Evolutionary conservation across 30 jellyfish, hydroid and myxozoan genomes (phyloP).

Genomic region (Cassiopea andromeda): DNA sequence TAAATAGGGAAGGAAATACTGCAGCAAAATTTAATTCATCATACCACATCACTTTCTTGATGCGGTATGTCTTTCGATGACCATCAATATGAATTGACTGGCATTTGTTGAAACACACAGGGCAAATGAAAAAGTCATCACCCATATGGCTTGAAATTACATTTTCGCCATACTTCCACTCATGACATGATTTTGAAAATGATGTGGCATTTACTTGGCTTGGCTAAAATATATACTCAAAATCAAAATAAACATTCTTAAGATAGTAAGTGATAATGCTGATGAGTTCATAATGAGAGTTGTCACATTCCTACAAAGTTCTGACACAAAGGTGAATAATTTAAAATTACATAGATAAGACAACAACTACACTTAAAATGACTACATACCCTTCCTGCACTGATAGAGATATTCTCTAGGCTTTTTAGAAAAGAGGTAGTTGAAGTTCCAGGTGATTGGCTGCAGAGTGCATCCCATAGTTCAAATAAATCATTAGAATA

Average conservation of each 20-base stretch:
- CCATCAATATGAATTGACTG: conserved; percentile 49
- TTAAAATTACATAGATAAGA: too few relatives aligned
- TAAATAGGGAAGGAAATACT: neutral
- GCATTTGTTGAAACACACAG: conserved; percentile 27
- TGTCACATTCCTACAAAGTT: too few relatives aligned
- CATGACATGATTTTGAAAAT: conserved; percentile 28
- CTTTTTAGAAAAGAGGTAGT: neutral
- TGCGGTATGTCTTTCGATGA: conserved; percentile 30
- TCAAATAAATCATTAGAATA: neutral
- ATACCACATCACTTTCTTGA: conserved; percentile 16
- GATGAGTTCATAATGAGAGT: too few relatives aligned
- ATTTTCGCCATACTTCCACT: neutral
- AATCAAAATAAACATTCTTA: neutral
- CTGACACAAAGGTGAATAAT: too few relatives aligned
- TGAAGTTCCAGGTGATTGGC: conserved; percentile 36
- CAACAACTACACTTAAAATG: neutral
- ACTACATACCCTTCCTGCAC: conserved; percentile 20
- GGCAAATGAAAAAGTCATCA: conserved; percentile 34
- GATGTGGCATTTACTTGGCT: conserved; percentile 9
- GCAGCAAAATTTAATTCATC: too few relatives aligned
- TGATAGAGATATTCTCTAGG: neutral
- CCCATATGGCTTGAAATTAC: conserved; percentile 1
- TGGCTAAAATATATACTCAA: neutral
- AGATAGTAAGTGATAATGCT: neutral
- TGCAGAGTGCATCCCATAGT: conserved; percentile 6